phyloP scores from a whole-genome alignment of 2,113 vertebrate genomes.

The Rhizomys pruinosus region DNA sequence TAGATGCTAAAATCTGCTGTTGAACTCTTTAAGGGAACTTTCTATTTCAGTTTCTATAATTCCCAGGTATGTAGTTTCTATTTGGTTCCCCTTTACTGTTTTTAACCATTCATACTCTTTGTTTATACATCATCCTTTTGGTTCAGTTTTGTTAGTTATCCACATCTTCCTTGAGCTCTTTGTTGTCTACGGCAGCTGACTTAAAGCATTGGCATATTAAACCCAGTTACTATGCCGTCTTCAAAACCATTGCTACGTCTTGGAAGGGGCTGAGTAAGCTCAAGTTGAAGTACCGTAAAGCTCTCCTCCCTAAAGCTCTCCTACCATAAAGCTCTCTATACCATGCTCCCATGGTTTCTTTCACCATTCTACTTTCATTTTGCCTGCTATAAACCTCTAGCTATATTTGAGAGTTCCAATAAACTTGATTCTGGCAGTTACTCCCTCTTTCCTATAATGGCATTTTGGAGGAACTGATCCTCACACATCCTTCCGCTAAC shows the following conservation, averaged over 20 bases:
- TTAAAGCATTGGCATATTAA: neutral
- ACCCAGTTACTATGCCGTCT: neutral
- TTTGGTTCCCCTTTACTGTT: neutral
- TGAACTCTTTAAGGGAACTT: neutral
- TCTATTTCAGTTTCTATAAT: neutral
- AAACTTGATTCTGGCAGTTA: slow-evolving; percentile 8
- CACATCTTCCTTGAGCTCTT: neutral
- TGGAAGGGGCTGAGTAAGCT: neutral
- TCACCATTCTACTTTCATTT: too few species aligned
- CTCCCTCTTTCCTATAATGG: neutral
- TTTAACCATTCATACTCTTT: neutral
- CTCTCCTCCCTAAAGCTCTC: neutral
- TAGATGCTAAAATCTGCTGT: neutral
- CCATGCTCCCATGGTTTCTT: too few species aligned
- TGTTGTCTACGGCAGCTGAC: neutral
- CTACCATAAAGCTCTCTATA: too few species aligned
- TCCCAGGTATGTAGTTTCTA: neutral
- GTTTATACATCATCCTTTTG: neutral
- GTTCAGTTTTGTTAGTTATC: neutral
- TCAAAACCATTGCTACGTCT: neutral
- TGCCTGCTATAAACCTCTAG: too few species aligned
- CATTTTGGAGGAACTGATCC: neutral
- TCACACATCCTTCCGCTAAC: neutral
- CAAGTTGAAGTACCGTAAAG: slow-evolving; percentile 3
- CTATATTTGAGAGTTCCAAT: slow-evolving; percentile 24